Conservation (phyloP, 2,113 vertebrate species). For the Zosterops japonicus region DNA sequence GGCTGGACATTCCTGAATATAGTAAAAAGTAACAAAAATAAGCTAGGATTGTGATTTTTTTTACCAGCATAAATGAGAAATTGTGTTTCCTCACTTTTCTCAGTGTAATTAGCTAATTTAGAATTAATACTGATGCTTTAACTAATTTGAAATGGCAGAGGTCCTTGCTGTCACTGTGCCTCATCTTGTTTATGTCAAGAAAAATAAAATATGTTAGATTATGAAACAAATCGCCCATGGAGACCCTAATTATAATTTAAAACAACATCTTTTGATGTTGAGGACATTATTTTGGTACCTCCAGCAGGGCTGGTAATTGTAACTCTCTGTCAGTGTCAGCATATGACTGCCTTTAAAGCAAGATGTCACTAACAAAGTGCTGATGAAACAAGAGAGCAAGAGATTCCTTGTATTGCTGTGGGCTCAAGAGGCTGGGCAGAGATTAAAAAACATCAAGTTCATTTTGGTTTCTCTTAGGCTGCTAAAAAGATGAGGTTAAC, state of each 20-base stretch:
- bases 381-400: neutral
- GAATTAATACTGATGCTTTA: conserved; percentile 18
- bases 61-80: neutral
- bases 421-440: neutral
- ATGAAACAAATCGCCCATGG: conserved; percentile 36
- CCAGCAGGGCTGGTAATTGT: conserved; percentile 2
- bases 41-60: neutral
- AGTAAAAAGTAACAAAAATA: neutral
- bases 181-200: conserved; percentile 26
- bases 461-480: neutral
- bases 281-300: conserved; percentile 17
- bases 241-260: conserved; percentile 52
- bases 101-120: neutral
- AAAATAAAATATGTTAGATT: conserved; percentile 35
- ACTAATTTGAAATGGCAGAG: conserved; percentile 62
- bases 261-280: conserved; percentile 51
- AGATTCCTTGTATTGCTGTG: neutral
- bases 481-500: neutral
- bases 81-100: neutral
- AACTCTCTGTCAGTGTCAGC: neutral
- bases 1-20: neutral
- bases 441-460: neutral
- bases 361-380: neutral
- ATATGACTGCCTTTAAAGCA: neutral
- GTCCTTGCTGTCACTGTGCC: conserved; percentile 10